Evolutionary conservation across 2,888 invertebrate species (phyloP), one percentile per base, ranked within the genome.

Genomic region (Dolichomitus sp.): DNA sequence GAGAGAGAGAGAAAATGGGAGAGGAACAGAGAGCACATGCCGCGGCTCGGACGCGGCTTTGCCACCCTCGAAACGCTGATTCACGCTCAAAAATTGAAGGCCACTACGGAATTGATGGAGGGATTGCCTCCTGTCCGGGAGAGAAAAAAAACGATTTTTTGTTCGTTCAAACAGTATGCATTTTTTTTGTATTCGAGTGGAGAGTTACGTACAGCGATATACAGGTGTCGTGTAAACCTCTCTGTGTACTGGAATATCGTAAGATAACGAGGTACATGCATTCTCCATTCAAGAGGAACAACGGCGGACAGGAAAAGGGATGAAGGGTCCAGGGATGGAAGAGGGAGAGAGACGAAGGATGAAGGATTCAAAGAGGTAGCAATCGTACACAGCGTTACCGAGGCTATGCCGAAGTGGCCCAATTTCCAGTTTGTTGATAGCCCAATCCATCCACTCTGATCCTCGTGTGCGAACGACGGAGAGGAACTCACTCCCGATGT

Each of bases 191-290:
- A 17, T 59, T 59, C 17, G 61, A 40, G 37, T 61, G 61, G 40
- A 61, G 37, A 61, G 61, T 37, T 40, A 61, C 61, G 37, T 37
- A 37, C 17, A 11, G 33, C 37, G 61, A 61, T 61, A 19, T 61
- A 61, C 61, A 61, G 12, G 75, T 79, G 76, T 68, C 77, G 61
- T 83, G 70, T 73, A 73, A 65, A 73, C 48, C 52, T 37, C 17
- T 17, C 37, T 37, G 40, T 57, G 68, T 73, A 68, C 61, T 59
- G 76, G 65, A 72, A 66, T 72, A 81, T 77, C 61, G 76, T 83
- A 83, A 83, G 83, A 83, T 83, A 83, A 83, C 83, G 80, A 80
- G 83, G 80, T 83, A 83, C 83, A 83, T 77, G 83, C 69, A 83
- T 83, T 77, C 80, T 73, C 83, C 83, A 83, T 83, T 80, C 68